A percentile compares a stretch with the other conserved stretches of the same genome.
Evolutionary conservation across 1,140 invertebrate genomes (phyloP).

Genomic region (Armadillidium nasatum): DNA sequence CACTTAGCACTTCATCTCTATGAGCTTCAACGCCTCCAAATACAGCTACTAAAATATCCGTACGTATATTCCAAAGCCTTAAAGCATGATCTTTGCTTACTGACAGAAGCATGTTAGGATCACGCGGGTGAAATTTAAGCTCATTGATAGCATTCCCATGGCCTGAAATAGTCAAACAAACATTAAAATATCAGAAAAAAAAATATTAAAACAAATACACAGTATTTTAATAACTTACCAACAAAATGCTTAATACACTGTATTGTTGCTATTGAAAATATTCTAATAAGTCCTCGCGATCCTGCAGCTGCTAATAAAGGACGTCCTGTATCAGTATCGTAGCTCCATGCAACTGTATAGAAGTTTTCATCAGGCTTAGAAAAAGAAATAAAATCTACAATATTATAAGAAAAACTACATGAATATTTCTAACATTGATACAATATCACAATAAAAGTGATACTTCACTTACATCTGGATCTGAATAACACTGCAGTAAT

Average conservation of each 20-base stretch:
- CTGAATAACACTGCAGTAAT: constrained; percentile 83
- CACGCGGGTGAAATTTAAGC: constrained; percentile 84
- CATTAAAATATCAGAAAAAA: too few relatives aligned
- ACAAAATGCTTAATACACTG: constrained; percentile 87
- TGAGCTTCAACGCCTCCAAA: constrained; percentile 97
- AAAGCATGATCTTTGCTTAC: constrained; percentile 94
- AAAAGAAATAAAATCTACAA: too few relatives aligned
- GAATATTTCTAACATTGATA: too few relatives aligned
- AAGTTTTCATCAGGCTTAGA: constrained; percentile 79
- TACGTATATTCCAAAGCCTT: constrained; percentile 90
- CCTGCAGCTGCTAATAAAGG: constrained; percentile 85
- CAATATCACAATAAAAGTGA: background rate
- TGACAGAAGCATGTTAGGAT: constrained; percentile 82
- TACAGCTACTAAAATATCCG: constrained; percentile 88
- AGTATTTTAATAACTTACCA: constrained; percentile 51
- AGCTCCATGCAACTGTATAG: constrained; percentile 94
- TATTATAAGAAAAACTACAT: too few relatives aligned
- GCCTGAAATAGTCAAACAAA: constrained; percentile 48
- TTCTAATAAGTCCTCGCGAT: constrained; percentile 86
- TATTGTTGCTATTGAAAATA: constrained; percentile 78
- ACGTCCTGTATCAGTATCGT: constrained; percentile 71
- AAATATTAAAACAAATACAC: too few relatives aligned
- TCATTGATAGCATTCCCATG: constrained; percentile 85
- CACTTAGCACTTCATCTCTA: constrained; percentile 90
- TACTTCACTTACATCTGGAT: constrained; percentile 68